Evolutionary conservation across 2,888 invertebrate species (phyloP).

Genomic region (Drosophila robusta): DNA sequence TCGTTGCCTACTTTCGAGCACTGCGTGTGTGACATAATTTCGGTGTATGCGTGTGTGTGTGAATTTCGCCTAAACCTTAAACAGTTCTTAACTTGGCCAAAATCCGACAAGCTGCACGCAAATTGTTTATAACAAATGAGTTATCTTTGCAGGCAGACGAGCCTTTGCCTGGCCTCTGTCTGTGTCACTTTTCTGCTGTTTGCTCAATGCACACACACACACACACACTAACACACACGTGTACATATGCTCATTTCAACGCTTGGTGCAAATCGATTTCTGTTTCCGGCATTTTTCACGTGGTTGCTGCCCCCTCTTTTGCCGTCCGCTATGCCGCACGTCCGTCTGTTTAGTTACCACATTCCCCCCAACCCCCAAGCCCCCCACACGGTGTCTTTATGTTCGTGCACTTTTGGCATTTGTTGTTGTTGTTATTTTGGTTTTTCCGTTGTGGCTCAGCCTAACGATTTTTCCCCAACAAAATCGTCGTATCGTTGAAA

Average conservation of each 20-base stretch:
- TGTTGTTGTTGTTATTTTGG: slow-evolving; percentile 42
- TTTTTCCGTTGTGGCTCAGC: slow-evolving; percentile 24
- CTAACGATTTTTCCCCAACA: slow-evolving; percentile 79
- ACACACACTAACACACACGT: slow-evolving; percentile 21
- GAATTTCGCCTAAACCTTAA: neutral
- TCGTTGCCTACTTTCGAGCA: slow-evolving; percentile 76
- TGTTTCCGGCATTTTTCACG: slow-evolving; percentile 85
- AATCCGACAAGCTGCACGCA: no score
- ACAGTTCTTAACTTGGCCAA: neutral
- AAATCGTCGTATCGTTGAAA: slow-evolving; percentile 23
- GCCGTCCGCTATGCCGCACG: slow-evolving; percentile 22
- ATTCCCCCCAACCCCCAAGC: neutral
- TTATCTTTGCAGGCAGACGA: slow-evolving; percentile 7
- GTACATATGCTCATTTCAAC: slow-evolving; percentile 44
- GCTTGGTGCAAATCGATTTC: slow-evolving; percentile 82
- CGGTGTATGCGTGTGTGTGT: slow-evolving; percentile 29
- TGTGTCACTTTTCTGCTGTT: slow-evolving; percentile 30
- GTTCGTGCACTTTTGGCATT: slow-evolving; percentile 76
- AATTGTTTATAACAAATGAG: slow-evolving; percentile 30
- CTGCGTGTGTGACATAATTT: slow-evolving; percentile 76
- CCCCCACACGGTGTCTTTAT: slow-evolving; percentile 5
- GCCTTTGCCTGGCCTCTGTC: slow-evolving; percentile 14
- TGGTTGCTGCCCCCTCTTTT: slow-evolving; percentile 66
- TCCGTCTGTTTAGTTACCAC: slow-evolving; percentile 25
- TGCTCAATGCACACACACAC: slow-evolving; percentile 22